Base-by-base conservation (phyloP, 2,797 vertebrate genomes). In the Parambassis ranga region DNA sequence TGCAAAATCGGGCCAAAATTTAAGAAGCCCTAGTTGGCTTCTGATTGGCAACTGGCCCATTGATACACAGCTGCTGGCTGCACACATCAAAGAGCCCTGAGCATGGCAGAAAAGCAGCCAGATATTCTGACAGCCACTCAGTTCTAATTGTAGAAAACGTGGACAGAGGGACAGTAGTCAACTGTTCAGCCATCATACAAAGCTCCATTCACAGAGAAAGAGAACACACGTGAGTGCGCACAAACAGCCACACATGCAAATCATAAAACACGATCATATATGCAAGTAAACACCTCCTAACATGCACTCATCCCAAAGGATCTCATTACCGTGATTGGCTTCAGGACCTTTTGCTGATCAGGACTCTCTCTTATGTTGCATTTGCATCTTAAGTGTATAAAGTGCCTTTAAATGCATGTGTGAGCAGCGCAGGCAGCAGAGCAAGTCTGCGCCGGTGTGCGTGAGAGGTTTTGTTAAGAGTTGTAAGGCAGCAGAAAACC, bases 311-410 rank as follows among this genome's bases (percentile, higher is more conserved):
- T 85, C 87, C 81, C 87, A 53, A 2, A 75, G 86, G 87, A 85
- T 20, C 83, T 87, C 83, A 90, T 90, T 89, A 87, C 63, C 49
- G 64, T 62, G 79, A 86, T 75, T 81, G 81, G 77, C 83, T 78
- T 57, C 46, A 28, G 60, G 82, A 85, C 77, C 82, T 82, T 83
- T 57, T 67, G 76, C 84, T 86, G 82, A 87, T 83, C 71, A 65
- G 55, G 70, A 82, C 65, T 65, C 44, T 71, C 71, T 74, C 81
- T 77, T 16, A 68, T 72, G 71, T 71, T 81, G 36, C 49, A 78
- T 87, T 84, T 81, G 75, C 79, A 86, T 84, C 61, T 56, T 15
- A 68, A 78, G 44, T 31, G 64, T 31, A 47, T 60, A 41, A 65
- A 65, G 53, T 43, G 16, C 16, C 42, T 63, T n/a, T 53, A 53